Evolutionary conservation across 2,797 vertebrate genomes (phyloP).

Genomic region (Potorous gilbertii): DNA sequence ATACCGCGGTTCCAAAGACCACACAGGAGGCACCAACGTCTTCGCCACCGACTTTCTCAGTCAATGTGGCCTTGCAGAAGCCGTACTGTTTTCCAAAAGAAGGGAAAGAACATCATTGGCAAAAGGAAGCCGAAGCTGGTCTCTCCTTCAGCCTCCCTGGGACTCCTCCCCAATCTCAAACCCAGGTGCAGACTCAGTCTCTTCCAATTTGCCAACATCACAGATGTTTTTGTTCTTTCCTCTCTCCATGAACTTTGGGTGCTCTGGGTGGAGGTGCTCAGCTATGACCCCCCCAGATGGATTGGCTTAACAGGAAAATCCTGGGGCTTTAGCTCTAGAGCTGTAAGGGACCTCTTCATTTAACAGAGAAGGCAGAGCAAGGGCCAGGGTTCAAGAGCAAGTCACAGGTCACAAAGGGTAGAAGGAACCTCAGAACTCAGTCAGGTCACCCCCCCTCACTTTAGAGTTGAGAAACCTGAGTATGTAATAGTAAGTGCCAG

Average conservation of each 20-base stretch:
- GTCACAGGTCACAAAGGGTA: background rate
- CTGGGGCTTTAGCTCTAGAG: background rate
- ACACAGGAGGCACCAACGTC: slow-evolving; percentile 75
- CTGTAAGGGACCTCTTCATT: background rate
- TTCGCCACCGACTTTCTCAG: background rate
- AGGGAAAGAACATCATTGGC: background rate
- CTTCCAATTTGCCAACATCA: background rate
- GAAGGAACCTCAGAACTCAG: background rate
- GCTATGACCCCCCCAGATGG: background rate
- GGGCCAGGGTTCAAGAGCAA: background rate
- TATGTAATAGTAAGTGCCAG: too few species aligned
- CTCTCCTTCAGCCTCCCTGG: background rate
- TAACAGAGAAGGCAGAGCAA: background rate
- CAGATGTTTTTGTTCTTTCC: background rate
- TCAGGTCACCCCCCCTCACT: background rate
- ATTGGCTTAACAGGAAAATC: background rate
- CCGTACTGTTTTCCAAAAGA: slow-evolving; percentile 82
- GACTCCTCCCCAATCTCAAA: background rate
- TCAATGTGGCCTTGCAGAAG: slow-evolving; percentile 79
- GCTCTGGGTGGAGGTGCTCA: background rate
- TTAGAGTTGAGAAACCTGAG: background rate
- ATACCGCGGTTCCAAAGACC: slow-evolving; percentile 83
- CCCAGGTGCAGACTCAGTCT: background rate
- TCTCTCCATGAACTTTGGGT: background rate
- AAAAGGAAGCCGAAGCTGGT: background rate